These are phyloP conservation scores for Melikaiella ostensackeni DNA, from an alignment of 2,888 invertebrate genomes.

Conservation along the genomic window DNA sequence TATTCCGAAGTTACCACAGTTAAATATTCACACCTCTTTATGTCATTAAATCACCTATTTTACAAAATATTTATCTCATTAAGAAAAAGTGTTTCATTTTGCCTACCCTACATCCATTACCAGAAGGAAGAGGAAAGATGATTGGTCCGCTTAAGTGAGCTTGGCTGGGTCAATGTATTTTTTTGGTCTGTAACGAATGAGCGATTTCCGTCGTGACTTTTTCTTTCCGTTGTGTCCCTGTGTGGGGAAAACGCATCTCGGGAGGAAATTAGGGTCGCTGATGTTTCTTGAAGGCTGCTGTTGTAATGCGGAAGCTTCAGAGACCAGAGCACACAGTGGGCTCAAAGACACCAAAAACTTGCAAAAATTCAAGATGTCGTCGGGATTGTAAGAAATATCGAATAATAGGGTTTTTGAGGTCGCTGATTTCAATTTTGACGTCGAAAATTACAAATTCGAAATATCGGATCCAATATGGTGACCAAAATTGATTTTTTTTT, in stretches of 20 bases:
- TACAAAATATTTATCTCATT: neutral
- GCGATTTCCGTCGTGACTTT: slow-evolving; percentile 5
- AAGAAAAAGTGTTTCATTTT: neutral
- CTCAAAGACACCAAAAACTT: too few species aligned
- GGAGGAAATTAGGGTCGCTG: slow-evolving; percentile 63
- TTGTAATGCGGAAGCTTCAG: slow-evolving; percentile 41
- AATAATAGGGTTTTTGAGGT: too few species aligned
- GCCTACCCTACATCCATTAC: neutral
- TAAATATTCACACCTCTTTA: neutral
- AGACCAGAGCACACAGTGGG: slow-evolving; percentile 42
- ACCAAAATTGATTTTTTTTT: too few species aligned
- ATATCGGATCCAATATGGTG: too few species aligned
- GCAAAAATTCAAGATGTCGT: too few species aligned
- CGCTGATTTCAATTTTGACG: too few species aligned
- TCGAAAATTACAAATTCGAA: too few species aligned
- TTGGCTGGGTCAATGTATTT: neutral
- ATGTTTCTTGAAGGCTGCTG: slow-evolving; percentile 47
- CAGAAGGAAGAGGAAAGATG: neutral
- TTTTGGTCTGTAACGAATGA: slow-evolving; percentile 5
- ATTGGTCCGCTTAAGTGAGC: neutral
- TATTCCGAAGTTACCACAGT: neutral
- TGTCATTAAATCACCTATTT: neutral
- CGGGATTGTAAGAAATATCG: too few species aligned
- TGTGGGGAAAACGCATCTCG: slow-evolving; percentile 59
- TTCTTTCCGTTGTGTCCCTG: slow-evolving; percentile 34